phyloP scores from a whole-genome alignment of 2,113 vertebrate genomes.

The Corynorhinus townsendii region DNA sequence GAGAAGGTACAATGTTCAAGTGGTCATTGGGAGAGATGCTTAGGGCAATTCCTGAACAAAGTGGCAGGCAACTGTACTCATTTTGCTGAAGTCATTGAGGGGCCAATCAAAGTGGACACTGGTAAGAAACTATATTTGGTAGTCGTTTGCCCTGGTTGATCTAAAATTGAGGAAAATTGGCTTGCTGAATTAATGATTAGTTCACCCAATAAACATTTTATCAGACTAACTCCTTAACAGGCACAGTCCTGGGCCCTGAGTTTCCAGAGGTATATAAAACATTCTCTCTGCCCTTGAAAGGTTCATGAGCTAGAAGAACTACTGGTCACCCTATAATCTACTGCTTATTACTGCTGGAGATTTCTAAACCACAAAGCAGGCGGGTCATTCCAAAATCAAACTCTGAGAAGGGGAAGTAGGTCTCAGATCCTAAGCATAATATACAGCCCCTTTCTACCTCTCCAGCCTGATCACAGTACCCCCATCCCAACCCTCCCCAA shows the following conservation, averaged over 20 bases:
- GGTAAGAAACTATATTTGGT: neutral
- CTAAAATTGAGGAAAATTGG: neutral
- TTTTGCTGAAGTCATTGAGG: neutral
- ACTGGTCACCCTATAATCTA: neutral
- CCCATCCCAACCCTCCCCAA: neutral
- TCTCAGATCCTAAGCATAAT: neutral
- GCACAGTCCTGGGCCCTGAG: neutral
- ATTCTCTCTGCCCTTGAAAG: neutral
- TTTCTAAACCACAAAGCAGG: neutral
- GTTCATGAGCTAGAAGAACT: neutral
- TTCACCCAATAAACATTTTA: neutral
- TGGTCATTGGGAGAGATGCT: neutral
- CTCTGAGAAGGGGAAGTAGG: neutral
- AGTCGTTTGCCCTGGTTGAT: neutral
- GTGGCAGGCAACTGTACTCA: neutral
- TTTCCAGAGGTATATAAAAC: neutral
- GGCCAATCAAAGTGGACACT: neutral
- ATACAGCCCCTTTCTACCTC: neutral
- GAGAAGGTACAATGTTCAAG: neutral
- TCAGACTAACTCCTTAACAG: neutral
- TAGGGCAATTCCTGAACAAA: neutral
- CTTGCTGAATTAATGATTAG: neutral
- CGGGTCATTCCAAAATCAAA: neutral
- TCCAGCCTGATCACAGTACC: neutral
- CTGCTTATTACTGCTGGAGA: neutral